Evolutionary conservation across 1,140 invertebrate genomes (phyloP), one percentile per base, ranked within the genome.

Genomic region (Leptinotarsa defecta): DNA sequence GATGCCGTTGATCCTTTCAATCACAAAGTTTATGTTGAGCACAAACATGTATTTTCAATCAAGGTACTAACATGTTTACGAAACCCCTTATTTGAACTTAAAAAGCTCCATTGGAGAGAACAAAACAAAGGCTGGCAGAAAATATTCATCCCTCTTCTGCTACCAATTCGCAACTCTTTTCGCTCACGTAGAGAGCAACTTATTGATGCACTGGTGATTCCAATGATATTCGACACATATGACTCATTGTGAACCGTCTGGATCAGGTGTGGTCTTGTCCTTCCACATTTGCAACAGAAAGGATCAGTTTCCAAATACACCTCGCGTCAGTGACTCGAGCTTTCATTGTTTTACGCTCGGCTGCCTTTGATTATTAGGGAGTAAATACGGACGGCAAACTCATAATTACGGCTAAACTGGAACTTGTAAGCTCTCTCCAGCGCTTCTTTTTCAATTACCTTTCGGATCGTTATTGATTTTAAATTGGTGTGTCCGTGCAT

Each of bases 281-380:
- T 52, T 49, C 52, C 13, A 57, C 52, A 57, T 57, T 57, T 19
- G 52, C 52, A 57, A 57, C 52, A 57, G 52, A 15, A 57, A 57
- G 52, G 52, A 57, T 57, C 52, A 57, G 52, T 57, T 57, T 57
- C 52, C 52, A 57, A 15, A 19, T 57, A 80, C 79, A 71, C 71
- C 61, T 73, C 70, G 76, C 76, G 78, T 80, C 78, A 76, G 78
- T 74, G 78, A 57, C 15, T 57, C 64, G 73, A 79, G 76, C 77
- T 76, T 79, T 81, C 78, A 80, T 81, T 82, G 81, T 82, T 81
- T 82, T 78, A 81, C 77, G 81, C 81, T 81, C 75, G 78, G 77
- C 78, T 81, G 79, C 74, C 74, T 79, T 62, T 76, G 77, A 81
- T 82, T 81, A 82, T 80, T 75, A 78, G 77, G 77, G 77, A 78